These are phyloP conservation scores for Cerastoderma edule DNA, from an alignment of 2,888 invertebrate species.

Conservation along the genomic window DNA sequence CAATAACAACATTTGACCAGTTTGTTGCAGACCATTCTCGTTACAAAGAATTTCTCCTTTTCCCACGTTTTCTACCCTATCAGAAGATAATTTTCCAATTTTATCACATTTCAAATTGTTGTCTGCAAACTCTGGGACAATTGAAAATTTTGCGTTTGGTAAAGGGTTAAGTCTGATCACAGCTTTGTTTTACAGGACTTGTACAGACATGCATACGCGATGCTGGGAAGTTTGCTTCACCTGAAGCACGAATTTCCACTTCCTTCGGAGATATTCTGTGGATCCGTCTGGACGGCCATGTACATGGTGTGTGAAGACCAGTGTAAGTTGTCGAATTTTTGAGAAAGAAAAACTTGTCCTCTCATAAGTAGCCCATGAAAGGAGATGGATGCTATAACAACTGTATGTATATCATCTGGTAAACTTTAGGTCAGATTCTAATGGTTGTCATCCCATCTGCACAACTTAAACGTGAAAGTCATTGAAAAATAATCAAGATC, in stretches of 20 bases:
- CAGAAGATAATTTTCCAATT: no score
- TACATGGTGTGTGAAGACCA: conserved; percentile 69
- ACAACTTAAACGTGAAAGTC: no score
- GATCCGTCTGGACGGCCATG: conserved; percentile 78
- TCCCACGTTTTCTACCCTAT: no score
- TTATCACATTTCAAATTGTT: no score
- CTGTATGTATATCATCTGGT: conserved; percentile 2
- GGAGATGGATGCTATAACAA: background rate
- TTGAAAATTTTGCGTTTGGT: no score
- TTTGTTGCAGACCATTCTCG: no score
- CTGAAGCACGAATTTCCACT: conserved; percentile 79
- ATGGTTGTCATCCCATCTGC: no score
- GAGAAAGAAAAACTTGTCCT: conserved; percentile 2
- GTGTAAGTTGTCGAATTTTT: conserved; percentile 60
- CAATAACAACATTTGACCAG: no score
- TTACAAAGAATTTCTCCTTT: no score
- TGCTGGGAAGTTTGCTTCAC: conserved; percentile 75
- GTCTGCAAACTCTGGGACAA: no score
- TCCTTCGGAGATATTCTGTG: conserved; percentile 78
- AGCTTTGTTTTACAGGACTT: conserved; percentile 66
- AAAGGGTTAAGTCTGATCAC: background rate
- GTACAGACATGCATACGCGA: conserved; percentile 75
- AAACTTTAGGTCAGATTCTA: no score
- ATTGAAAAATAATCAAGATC: no score
- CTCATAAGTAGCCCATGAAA: background rate